These are phyloP conservation scores for Leptocoma aspasia DNA, from an alignment of 2,113 vertebrate genomes.

Conservation along the genomic window DNA sequence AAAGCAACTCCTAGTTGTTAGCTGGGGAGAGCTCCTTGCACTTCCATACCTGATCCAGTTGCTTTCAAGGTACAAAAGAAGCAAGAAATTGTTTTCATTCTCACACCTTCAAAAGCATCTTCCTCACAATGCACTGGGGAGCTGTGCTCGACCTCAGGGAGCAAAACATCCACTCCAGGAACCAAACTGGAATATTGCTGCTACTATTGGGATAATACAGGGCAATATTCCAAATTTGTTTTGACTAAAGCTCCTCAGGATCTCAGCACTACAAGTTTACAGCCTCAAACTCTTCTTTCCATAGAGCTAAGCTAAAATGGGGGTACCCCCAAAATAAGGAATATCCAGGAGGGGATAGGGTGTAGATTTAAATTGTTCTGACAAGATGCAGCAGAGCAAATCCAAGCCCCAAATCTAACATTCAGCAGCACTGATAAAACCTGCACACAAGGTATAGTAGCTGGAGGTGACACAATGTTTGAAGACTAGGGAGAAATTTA, in stretches of 20 bases:
- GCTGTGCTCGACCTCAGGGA: neutral
- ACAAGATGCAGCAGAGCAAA: neutral
- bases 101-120: neutral
- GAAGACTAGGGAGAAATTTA: neutral
- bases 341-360: neutral
- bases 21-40: neutral
- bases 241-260: neutral
- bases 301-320: neutral
- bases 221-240: neutral
- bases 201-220: neutral
- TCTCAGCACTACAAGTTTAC: neutral
- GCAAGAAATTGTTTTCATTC: neutral
- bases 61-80: neutral
- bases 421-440: neutral
- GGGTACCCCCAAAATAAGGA: neutral
- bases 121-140: accelerated
- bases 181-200: neutral
- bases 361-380: neutral
- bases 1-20: neutral
- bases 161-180: neutral
- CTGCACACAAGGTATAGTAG: too few relatives aligned
- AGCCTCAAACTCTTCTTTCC: neutral
- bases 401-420: neutral
- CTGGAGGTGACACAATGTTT: accelerated
- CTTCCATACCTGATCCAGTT: neutral